These are phyloP conservation scores for Fragum sueziense DNA, from an alignment of 2,888 invertebrate species.

Conservation along the genomic window DNA sequence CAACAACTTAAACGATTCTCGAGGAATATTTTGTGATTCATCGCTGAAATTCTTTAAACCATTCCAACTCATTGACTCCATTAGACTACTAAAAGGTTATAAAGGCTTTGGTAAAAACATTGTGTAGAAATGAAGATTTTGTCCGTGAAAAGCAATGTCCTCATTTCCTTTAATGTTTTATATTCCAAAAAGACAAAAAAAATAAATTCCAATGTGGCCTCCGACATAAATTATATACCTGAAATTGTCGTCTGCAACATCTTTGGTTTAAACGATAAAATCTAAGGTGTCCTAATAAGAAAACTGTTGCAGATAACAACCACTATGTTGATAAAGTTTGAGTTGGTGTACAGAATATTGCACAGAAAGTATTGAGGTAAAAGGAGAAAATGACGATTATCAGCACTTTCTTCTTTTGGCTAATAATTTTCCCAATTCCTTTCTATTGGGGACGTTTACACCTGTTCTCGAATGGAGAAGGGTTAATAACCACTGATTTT, in stretches of 20 bases:
- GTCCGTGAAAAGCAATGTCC: too few species aligned
- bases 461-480: not conserved
- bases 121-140: too few species aligned
- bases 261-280: not conserved
- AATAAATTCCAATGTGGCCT: not conserved
- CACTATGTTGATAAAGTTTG: not conserved
- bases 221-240: not conserved
- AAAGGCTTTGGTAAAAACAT: too few species aligned
- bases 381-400: not conserved
- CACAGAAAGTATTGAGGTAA: conserved; percentile 4
- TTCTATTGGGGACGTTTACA: not conserved
- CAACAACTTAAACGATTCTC: too few species aligned
- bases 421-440: too few species aligned
- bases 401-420: not conserved
- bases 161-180: not conserved
- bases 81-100: too few species aligned
- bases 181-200: not conserved
- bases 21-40: too few species aligned
- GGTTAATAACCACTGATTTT: not conserved
- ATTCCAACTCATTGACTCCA: too few species aligned
- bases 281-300: not conserved
- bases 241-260: not conserved
- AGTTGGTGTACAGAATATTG: not conserved
- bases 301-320: not conserved
- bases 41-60: too few species aligned